phyloP scores from a whole-genome alignment of 2,888 invertebrate species.

The Brenthis hecate region DNA sequence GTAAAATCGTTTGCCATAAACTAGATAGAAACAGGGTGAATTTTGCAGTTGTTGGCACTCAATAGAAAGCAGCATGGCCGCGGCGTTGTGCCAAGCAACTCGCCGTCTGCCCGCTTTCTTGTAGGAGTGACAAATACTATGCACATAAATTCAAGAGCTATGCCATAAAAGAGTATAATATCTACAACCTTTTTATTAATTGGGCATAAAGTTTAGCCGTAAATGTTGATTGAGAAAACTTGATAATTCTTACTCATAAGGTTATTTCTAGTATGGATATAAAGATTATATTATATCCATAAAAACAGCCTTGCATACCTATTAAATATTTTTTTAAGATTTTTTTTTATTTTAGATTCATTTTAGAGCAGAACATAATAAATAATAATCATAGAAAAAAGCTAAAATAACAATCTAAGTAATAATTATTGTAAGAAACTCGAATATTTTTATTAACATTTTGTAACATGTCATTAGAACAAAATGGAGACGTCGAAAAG shows the following conservation, averaged over 20 bases:
- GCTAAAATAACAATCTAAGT: no score
- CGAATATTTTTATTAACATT: no score
- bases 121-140: slow-evolving; percentile 40
- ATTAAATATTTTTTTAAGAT: no score
- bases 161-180: slow-evolving; percentile 28
- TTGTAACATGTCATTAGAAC: no score
- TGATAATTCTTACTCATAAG: background rate
- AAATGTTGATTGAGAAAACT: background rate
- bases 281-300: no score
- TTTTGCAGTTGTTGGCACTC: slow-evolving; percentile 47
- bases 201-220: background rate
- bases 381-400: no score
- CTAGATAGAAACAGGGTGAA: slow-evolving; percentile 40
- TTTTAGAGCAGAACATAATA: no score
- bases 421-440: no score
- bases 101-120: slow-evolving; percentile 39
- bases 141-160: slow-evolving; percentile 32
- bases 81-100: slow-evolving; percentile 44
- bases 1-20: slow-evolving; percentile 38
- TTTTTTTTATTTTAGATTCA: no score
- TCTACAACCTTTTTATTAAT: background rate
- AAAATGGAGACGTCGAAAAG: no score
- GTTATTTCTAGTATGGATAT: no score
- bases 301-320: no score
- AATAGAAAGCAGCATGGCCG: slow-evolving; percentile 41